Conservation (phyloP, 1,140 invertebrate genomes). For the Brachionus rubens region DNA sequence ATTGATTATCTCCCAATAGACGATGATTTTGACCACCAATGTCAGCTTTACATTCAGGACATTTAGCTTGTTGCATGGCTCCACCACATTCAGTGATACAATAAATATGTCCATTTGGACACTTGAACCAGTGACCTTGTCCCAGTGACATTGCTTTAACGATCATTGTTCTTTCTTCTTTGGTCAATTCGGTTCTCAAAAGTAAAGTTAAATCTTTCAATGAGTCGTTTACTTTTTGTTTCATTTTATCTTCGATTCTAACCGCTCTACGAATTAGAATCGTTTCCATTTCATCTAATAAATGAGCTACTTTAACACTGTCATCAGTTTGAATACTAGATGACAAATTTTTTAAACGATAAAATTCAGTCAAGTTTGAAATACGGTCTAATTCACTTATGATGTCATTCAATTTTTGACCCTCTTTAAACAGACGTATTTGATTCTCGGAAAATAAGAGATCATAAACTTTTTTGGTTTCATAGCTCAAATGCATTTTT, state of each 20-base stretch:
- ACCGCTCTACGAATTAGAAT: not conserved
- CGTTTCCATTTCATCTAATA: not conserved
- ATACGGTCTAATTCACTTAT: not conserved
- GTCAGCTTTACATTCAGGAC: constrained; percentile 66
- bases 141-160: constrained; percentile 65
- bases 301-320: no score
- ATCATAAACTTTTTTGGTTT: not conserved
- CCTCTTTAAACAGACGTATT: not conserved
- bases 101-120: constrained; percentile 63
- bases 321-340: no score
- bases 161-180: constrained; percentile 64
- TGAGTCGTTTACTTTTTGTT: not conserved
- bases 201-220: not conserved
- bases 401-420: not conserved
- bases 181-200: not conserved
- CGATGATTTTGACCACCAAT: constrained; percentile 68
- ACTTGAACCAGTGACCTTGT: constrained; percentile 72
- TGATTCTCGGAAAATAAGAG: not conserved
- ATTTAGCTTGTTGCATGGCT: constrained; percentile 65
- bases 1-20: constrained; percentile 61
- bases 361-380: not conserved
- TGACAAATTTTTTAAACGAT: not conserved
- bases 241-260: not conserved
- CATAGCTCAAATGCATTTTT: not conserved
- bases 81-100: constrained; percentile 65